Conservation (phyloP, 35 echinoderm and acorn worm genomes). For the Chiridota heheva region DNA sequence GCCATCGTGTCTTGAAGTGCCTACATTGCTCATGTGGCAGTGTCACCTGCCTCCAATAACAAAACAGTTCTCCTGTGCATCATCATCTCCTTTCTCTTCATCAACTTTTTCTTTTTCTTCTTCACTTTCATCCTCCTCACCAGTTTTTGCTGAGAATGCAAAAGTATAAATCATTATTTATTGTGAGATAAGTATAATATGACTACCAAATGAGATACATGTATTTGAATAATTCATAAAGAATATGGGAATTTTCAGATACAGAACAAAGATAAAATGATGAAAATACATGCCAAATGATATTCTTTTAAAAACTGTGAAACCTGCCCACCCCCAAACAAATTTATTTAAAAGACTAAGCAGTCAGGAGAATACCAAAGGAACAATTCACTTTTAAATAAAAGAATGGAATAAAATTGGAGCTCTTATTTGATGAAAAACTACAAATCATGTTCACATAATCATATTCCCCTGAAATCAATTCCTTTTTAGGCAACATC, state of each 20-base stretch:
- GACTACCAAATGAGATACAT: neutral
- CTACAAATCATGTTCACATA: too few species aligned
- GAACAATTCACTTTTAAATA: too few species aligned
- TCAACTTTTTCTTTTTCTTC: constrained; percentile 10
- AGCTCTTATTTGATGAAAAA: too few species aligned
- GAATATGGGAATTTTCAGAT: neutral
- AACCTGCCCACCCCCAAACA: too few species aligned
- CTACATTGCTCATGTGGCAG: too few species aligned
- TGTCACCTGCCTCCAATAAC: constrained; percentile 78
- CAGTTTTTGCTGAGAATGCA: constrained; percentile 8
- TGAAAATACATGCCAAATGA: too few species aligned
- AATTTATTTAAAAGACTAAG: too few species aligned
- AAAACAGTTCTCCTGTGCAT: constrained; percentile 77
- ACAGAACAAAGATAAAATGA: neutral
- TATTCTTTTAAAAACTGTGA: too few species aligned
- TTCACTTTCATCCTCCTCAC: constrained; percentile 22
- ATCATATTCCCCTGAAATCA: too few species aligned
- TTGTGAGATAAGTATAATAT: neutral
- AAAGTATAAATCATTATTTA: neutral
- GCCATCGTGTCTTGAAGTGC: neutral
- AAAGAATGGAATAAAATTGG: too few species aligned
- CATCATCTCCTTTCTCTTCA: constrained; percentile 58
- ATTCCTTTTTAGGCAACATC: too few species aligned
- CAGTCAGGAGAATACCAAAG: too few species aligned
- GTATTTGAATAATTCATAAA: neutral